Percentiles rank a stretch among this genome's conserved stretches.
Evolutionary conservation across 2,797 vertebrate species (phyloP).

Genomic region (Channa striata): DNA sequence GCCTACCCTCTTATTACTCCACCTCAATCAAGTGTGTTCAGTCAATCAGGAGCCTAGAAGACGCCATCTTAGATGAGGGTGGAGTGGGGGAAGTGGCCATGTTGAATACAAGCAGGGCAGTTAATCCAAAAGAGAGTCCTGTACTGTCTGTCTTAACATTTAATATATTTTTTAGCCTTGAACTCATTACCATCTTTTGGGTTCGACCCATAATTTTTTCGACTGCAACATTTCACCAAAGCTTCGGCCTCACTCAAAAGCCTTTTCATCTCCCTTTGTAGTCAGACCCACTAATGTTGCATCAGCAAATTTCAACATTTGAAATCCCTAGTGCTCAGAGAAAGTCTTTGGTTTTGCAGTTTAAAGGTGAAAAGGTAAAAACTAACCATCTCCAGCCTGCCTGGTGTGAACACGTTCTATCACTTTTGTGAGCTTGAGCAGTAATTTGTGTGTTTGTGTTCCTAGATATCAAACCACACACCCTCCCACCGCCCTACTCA

Average conservation of each 20-base stretch:
- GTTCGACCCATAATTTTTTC: not conserved
- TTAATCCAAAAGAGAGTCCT: no score
- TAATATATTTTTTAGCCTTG: no score
- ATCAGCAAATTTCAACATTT: not conserved
- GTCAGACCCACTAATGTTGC: not conserved
- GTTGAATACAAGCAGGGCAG: no score
- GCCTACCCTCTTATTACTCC: no score
- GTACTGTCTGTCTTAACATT: no score
- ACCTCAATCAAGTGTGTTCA: no score
- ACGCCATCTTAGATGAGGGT: no score
- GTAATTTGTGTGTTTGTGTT: slow-evolving; percentile 28
- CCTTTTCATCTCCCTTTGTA: not conserved
- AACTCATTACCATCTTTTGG: not conserved
- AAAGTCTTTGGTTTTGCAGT: no score
- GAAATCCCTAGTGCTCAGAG: not conserved
- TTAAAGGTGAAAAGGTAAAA: not conserved
- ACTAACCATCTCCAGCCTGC: not conserved
- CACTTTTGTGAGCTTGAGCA: not conserved
- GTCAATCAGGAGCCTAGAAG: no score
- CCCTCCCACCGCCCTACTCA: no score
- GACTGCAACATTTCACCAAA: not conserved
- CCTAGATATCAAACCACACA: not conserved
- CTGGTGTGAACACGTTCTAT: not conserved
- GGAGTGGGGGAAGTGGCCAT: no score
- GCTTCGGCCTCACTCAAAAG: not conserved